Percentiles rank a stretch among this genome's conserved stretches.
These are phyloP conservation scores for Bathybates hornii DNA, from an alignment of 2,113 vertebrate genomes.

Conservation along the genomic window DNA sequence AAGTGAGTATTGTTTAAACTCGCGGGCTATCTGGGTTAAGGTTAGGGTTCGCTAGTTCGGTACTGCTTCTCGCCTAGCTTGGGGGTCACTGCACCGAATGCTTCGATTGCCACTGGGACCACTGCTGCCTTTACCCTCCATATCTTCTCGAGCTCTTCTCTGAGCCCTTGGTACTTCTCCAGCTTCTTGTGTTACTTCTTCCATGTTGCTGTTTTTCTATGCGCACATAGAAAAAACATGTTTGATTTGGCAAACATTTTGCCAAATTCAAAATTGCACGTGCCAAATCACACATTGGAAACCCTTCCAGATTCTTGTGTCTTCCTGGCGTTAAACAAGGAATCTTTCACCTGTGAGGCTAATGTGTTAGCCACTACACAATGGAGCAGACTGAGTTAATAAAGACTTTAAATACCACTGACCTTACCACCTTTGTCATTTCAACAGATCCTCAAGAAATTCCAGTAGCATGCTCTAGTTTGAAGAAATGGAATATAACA, in stretches of 20 bases:
- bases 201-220: neutral
- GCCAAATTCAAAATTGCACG: neutral
- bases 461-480: neutral
- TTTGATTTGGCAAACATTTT: neutral
- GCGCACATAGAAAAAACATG: neutral
- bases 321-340: neutral
- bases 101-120: neutral
- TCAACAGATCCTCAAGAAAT: neutral
- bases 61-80: neutral
- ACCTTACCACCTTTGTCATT: neutral
- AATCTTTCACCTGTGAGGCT: neutral
- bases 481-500: neutral
- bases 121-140: neutral
- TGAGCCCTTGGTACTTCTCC: neutral
- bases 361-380: neutral
- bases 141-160: neutral
- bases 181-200: neutral
- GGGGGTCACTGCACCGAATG: neutral
- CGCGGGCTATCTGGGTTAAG: fast-evolving
- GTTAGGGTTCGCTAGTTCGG: neutral
- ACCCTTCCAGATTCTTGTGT: neutral
- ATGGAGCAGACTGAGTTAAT: neutral
- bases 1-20: neutral
- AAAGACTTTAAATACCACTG: neutral
- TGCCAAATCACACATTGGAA: neutral